Base-by-base conservation (phyloP, 2,113 vertebrate species). In the Parus major region DNA sequence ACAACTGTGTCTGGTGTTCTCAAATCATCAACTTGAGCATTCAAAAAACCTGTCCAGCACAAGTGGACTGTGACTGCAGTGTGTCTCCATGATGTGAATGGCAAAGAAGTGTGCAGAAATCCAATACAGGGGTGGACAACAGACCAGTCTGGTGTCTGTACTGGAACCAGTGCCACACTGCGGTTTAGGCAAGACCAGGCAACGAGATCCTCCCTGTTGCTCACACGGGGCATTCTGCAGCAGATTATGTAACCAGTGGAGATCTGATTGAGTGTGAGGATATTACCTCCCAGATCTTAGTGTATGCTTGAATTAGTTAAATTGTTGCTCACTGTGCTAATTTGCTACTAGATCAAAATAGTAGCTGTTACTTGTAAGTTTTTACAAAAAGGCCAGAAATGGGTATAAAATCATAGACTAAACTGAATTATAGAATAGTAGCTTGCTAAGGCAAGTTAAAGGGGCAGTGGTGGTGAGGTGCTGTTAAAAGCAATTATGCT, bases 51-150 rank as follows among this genome's bases (percentile, higher is more conserved):
- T 9, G 42, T 63, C 7, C 12, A 29, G 14, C 10, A 0, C 24
- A 13, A 41, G 71, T 9, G 49, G 35, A 1, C 42, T 23, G 27
- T 28, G 71, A 20, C 9, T 20, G 22, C 53, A 41, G 20, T 8
- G 4, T 85, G 27, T 64, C 59, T 61, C 13, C 7, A 1, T 17
- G 13, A 6, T 28, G 23, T 10, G 41, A 44, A 3, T 17, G 53
- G 59, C 41, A 47, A 4, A 71, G 55, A 31, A 42, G 20, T 0
- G 44, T 10, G 47, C 46, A 49, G 25, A 21, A 31, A 31, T 6
- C 46, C 53, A 9, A 0, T 15, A 5, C 14, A 1, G 13, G 18
- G 28, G 3, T 29, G 16, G 27, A 3, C 44, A 11, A 1, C 3
- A 22, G 24, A 17, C 63, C 35, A 4, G 57, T 12, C 27, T 2